These are phyloP conservation scores for Pseudococcus viburni DNA, from an alignment of 2,888 invertebrate genomes.

Conservation along the genomic window DNA sequence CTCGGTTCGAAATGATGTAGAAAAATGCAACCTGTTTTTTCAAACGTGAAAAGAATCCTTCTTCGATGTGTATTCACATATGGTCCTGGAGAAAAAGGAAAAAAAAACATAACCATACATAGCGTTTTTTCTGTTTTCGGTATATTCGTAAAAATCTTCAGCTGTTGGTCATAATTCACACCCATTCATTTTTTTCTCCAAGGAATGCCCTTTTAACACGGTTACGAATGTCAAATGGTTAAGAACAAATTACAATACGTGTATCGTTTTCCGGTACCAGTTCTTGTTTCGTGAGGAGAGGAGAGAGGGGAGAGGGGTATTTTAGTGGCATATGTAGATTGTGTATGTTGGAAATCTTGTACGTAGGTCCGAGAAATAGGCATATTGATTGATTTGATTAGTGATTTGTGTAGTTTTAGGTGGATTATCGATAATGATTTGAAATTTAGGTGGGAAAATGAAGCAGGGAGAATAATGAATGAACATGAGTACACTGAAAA, in stretches of 20 bases:
- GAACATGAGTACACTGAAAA: too few species aligned
- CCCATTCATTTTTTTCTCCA: conserved; percentile 49
- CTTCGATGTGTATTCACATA: conserved; percentile 4
- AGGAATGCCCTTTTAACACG: conserved; percentile 47
- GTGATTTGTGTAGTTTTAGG: too few species aligned
- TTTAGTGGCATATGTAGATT: neutral
- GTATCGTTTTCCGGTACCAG: conserved; percentile 24
- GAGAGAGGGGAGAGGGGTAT: neutral
- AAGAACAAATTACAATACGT: conserved; percentile 42
- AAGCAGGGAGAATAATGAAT: too few species aligned
- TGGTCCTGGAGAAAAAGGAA: conserved; percentile 4
- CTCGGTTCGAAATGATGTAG: conserved; percentile 35
- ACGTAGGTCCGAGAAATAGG: too few species aligned
- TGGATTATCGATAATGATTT: too few species aligned
- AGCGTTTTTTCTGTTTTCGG: conserved; percentile 31
- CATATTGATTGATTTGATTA: too few species aligned
- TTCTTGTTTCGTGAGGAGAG: neutral
- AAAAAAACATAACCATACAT: neutral
- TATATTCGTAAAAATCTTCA: conserved; percentile 34
- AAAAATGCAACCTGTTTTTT: conserved; percentile 46
- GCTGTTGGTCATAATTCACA: conserved; percentile 53
- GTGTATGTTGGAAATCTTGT: too few species aligned
- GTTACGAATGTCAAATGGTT: conserved; percentile 34
- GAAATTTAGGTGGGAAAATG: too few species aligned
- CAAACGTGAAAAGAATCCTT: conserved; percentile 20